These are phyloP conservation scores for Drosophila neutralis DNA, from an alignment of 2,888 invertebrate genomes.

Conservation along the genomic window DNA sequence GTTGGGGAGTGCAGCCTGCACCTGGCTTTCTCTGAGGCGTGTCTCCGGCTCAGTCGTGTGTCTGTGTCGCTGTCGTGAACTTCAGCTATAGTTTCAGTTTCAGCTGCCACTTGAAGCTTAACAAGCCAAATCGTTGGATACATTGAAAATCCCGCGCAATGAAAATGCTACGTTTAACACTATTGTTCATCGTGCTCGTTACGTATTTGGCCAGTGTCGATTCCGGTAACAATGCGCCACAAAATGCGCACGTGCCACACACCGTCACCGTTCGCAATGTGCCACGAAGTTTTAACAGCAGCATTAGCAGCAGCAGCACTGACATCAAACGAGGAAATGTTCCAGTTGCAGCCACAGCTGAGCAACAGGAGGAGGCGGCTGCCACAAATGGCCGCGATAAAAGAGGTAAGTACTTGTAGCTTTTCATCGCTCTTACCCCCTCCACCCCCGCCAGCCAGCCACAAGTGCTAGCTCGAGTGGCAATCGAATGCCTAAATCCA, in stretches of 20 bases:
- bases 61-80: conserved; percentile 25
- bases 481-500: conserved; percentile 50
- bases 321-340: conserved; percentile 25
- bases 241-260: conserved; percentile 13
- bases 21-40: conserved; percentile 42
- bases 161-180: conserved; percentile 67
- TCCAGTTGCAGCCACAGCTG: conserved; percentile 18
- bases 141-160: conserved; percentile 27
- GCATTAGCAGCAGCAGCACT: conserved; percentile 21
- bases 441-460: neutral
- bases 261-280: conserved; percentile 30
- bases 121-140: conserved; percentile 30
- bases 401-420: conserved; percentile 66
- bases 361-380: conserved; percentile 6
- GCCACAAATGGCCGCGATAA: conserved; percentile 62
- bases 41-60: conserved; percentile 35
- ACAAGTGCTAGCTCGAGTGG: conserved; percentile 29
- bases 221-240: conserved; percentile 63
- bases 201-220: conserved; percentile 72
- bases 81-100: conserved; percentile 3
- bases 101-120: conserved; percentile 21
- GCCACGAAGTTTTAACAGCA: conserved; percentile 42
- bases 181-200: conserved; percentile 61
- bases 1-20: conserved; percentile 21
- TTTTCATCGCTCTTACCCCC: neutral